Evolutionary conservation across 2,797 vertebrate genomes (phyloP).

Genomic region (Malurus leucopterus): DNA sequence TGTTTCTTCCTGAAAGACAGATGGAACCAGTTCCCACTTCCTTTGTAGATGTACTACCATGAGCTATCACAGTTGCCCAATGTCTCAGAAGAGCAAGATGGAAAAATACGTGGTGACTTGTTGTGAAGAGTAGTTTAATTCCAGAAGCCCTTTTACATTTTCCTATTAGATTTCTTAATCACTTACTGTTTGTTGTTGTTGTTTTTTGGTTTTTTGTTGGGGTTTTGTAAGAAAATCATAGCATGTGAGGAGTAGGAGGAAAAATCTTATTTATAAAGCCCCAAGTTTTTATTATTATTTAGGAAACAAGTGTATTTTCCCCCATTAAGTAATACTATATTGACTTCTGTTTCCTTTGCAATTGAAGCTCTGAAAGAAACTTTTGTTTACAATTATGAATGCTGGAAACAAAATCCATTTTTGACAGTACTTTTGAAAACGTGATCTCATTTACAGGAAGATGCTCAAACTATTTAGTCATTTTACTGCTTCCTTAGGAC

Average conservation of each 20-base stretch:
- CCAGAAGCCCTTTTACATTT: not conserved
- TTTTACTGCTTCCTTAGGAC: not conserved
- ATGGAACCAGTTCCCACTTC: not conserved
- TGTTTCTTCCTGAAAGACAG: not conserved
- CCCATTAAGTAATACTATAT: not conserved
- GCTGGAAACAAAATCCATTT: not conserved
- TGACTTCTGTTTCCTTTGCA: not conserved
- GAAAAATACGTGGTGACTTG: not conserved
- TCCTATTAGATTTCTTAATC: not conserved
- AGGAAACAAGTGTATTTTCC: not conserved
- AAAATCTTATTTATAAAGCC: not conserved
- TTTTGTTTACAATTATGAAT: not conserved
- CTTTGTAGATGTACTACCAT: not conserved
- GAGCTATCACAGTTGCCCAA: not conserved
- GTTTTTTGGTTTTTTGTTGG: not conserved
- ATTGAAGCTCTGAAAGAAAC: not conserved
- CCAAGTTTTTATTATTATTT: not conserved
- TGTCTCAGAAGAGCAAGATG: not conserved
- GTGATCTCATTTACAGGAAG: not conserved
- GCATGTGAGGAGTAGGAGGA: not conserved
- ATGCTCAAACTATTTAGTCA: not conserved
- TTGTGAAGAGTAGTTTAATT: not conserved
- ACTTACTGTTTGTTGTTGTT: not conserved
- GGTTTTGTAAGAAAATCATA: not conserved
- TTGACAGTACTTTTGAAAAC: conserved; percentile 1